Conservation (phyloP, 2,888 invertebrate species). For the Tetragonisca angustula region DNA sequence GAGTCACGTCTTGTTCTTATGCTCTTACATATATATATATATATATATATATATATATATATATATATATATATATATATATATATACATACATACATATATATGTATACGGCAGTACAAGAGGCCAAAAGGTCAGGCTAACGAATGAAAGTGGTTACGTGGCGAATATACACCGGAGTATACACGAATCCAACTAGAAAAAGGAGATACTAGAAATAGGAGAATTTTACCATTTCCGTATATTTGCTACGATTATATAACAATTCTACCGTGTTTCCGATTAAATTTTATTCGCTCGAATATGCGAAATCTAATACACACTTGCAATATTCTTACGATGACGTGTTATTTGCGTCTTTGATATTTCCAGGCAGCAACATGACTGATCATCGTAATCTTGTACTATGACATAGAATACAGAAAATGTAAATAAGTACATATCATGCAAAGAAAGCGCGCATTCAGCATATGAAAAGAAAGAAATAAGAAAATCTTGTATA, state of each 20-base stretch:
- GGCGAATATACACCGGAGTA: neutral
- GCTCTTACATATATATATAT: neutral
- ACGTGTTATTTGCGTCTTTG: neutral
- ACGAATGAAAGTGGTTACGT: conserved; percentile 4
- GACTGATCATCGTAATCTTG: neutral
- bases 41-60: neutral
- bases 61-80: neutral
- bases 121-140: conserved; percentile 23
- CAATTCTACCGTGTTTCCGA: neutral
- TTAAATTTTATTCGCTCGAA: neutral
- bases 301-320: neutral
- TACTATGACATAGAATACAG: neutral
- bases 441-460: neutral
- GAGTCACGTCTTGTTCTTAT: conserved; percentile 16
- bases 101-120: neutral
- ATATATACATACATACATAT: neutral
- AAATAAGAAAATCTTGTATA: neutral
- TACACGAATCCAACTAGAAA: neutral
- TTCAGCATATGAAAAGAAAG: no score
- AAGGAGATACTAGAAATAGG: no score
- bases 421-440: neutral
- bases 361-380: neutral
- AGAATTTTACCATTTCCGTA: neutral
- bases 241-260: neutral
- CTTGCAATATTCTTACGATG: neutral